Conservation (phyloP, 2,113 vertebrate species). For the Progne subis region DNA sequence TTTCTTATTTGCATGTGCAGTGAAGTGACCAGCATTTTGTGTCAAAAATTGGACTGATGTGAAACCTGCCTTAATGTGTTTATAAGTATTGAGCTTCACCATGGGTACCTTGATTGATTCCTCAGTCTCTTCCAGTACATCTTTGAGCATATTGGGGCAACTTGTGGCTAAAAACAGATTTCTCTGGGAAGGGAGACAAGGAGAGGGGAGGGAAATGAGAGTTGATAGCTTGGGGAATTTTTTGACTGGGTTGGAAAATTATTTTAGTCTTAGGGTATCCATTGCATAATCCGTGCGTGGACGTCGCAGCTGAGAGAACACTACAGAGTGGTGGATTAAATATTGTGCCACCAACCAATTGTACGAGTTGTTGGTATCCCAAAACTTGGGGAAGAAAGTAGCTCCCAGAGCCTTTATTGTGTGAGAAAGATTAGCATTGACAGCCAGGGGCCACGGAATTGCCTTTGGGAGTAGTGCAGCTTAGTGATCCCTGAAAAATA, state of each 20-base stretch:
- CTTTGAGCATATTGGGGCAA: slow-evolving; percentile 33
- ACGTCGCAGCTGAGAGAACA: neutral
- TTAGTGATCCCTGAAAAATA: neutral
- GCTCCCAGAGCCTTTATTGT: slow-evolving; percentile 61
- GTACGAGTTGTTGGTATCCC: slow-evolving; percentile 54
- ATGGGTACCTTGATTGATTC: slow-evolving; percentile 38
- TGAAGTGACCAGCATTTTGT: slow-evolving; percentile 63
- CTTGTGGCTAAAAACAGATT: slow-evolving; percentile 8
- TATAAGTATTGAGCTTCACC: slow-evolving; percentile 61
- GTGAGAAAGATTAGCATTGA: neutral
- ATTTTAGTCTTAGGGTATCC: neutral
- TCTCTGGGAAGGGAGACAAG: neutral
- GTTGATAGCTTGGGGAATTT: neutral
- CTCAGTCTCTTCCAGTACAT: slow-evolving; percentile 45
- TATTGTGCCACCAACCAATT: neutral
- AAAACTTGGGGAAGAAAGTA: slow-evolving; percentile 62
- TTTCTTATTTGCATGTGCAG: slow-evolving; percentile 67
- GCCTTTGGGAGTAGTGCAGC: slow-evolving; percentile 14
- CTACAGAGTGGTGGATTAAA: neutral
- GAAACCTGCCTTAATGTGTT: slow-evolving; percentile 66
- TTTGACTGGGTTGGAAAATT: neutral
- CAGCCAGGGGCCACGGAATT: neutral
- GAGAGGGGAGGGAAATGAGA: neutral
- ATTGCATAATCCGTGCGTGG: neutral
- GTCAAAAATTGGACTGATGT: slow-evolving; percentile 9